Conservation (phyloP, 1,140 invertebrate species). For the Cyclargus thomasi region DNA sequence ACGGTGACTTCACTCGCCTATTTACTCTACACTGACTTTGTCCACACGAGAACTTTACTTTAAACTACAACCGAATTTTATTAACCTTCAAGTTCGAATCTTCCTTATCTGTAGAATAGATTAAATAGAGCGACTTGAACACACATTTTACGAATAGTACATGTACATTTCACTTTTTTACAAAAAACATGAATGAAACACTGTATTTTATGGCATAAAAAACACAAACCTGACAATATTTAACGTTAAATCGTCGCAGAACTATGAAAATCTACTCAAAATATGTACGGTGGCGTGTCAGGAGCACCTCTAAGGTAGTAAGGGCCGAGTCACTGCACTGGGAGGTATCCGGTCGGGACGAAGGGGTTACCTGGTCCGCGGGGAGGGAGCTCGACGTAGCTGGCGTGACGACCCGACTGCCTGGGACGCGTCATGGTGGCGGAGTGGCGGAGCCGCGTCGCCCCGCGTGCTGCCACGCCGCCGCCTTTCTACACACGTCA, state of each 20-base stretch:
- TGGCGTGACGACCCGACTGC: constrained; percentile 62
- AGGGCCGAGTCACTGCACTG: constrained; percentile 23
- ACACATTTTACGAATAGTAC: not conserved
- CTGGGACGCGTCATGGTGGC: constrained; percentile 60
- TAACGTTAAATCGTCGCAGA: not conserved
- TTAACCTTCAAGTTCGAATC: not conserved
- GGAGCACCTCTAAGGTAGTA: constrained; percentile 12
- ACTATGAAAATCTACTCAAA: constrained; percentile 11
- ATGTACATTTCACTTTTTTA: not conserved
- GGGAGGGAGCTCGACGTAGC: constrained; percentile 56
- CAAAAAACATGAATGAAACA: not conserved
- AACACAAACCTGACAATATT: not conserved
- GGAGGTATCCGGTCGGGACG: constrained; percentile 7
- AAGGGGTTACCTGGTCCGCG: constrained; percentile 61
- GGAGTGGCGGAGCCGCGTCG: constrained; percentile 43
- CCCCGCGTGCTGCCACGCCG: constrained; percentile 38
- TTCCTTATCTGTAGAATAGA: not conserved
- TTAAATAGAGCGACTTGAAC: not conserved
- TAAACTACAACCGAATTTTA: not conserved
- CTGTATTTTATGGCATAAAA: not conserved
- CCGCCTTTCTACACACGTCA: constrained; percentile 55
- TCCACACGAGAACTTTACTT: not conserved
- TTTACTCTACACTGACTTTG: not conserved
- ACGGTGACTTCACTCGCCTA: not conserved
- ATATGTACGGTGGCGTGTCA: constrained; percentile 27